Conservation (phyloP, 2,888 invertebrate genomes). For the Parnassius orleans region DNA sequence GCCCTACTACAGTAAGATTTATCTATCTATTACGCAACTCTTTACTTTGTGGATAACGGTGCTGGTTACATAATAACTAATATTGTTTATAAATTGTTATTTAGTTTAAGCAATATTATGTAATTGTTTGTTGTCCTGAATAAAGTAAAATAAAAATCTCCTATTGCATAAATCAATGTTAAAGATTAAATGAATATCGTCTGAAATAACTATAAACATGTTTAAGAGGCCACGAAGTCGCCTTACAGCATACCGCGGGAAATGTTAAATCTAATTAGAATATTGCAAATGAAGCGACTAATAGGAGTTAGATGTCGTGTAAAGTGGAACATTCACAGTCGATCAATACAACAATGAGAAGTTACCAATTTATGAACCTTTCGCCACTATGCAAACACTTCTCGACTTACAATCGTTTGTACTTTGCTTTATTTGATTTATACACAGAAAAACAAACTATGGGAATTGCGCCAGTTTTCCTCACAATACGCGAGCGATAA, state of each 20-base stretch:
- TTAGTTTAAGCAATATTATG: no score
- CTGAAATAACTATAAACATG: no score
- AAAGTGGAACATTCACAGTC: constrained; percentile 37
- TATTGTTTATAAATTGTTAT: no score
- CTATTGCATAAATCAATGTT: no score
- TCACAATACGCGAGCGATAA: constrained; percentile 14
- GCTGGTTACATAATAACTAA: no score
- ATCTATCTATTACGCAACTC: no score
- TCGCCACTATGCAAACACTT: neutral
- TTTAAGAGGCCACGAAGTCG: neutral
- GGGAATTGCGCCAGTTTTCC: constrained; percentile 38
- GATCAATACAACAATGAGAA: constrained; percentile 31
- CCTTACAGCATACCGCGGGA: neutral
- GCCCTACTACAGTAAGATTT: no score
- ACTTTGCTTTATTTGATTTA: constrained; percentile 26
- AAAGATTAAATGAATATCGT: no score
- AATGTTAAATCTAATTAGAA: neutral
- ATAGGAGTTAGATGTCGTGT: constrained; percentile 20
- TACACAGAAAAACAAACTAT: constrained; percentile 31
- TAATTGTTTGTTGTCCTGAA: no score
- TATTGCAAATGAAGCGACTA: neutral
- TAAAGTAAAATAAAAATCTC: no score
- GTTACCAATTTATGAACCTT: constrained; percentile 13
- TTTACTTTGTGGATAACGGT: no score
- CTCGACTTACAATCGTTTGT: constrained; percentile 5